These are phyloP conservation scores for Mizuhopecten yessoensis DNA, from an alignment of 1,140 invertebrate species.

Conservation along the genomic window DNA sequence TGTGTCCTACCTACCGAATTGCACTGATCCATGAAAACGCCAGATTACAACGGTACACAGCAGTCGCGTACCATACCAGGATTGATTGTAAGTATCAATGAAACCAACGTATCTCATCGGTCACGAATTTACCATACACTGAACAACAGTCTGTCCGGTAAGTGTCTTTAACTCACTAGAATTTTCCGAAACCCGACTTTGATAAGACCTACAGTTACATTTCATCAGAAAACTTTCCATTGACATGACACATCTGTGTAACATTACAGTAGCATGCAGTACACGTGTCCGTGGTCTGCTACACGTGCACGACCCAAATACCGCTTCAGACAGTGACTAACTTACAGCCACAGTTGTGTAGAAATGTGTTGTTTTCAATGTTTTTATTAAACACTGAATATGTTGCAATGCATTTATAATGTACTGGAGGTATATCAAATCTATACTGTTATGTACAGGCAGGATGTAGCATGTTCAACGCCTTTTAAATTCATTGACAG, in stretches of 20 bases:
- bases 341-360: not conserved
- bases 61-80: no score
- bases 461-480: not conserved
- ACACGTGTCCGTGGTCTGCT: not conserved
- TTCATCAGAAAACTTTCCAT: not conserved
- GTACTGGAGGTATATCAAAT: no score
- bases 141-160: not conserved
- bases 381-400: no score
- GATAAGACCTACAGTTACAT: not conserved
- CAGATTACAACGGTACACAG: no score
- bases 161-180: not conserved
- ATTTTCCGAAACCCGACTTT: not conserved
- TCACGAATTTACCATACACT: not conserved
- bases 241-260: not conserved
- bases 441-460: not conserved
- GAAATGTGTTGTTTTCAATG: not conserved
- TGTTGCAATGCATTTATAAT: no score
- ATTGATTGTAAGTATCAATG: not conserved
- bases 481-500: not conserved
- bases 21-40: not conserved
- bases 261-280: not conserved
- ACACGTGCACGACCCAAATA: not conserved
- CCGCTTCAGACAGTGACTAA: no score
- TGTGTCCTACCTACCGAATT: not conserved
- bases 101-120: constrained; percentile 6